A percentile compares a stretch with the other conserved stretches of the same genome.
These are phyloP conservation scores for Drosophila anceps DNA, from an alignment of 2,888 invertebrate species.

Conservation along the genomic window DNA sequence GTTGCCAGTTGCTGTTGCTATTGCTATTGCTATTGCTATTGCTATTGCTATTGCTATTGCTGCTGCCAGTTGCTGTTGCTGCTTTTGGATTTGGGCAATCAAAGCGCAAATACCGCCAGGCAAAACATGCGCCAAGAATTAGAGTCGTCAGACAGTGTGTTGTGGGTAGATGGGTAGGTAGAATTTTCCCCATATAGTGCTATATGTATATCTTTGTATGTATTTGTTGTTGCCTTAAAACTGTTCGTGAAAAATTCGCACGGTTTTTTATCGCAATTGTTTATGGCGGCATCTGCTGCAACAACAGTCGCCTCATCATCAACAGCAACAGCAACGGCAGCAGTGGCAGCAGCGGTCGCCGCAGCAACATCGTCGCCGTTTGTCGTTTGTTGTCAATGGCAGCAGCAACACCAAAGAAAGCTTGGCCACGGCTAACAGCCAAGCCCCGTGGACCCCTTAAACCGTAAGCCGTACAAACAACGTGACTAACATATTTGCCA, in stretches of 20 bases:
- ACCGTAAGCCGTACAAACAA: conserved; percentile 51
- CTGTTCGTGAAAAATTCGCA: conserved; percentile 80
- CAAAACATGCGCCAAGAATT: conserved; percentile 72
- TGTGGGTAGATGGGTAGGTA: conserved; percentile 32
- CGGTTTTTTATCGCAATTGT: conserved; percentile 81
- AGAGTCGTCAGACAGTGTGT: conserved; percentile 47
- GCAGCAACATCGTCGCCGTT: conserved; percentile 45
- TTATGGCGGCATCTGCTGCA: conserved; percentile 79
- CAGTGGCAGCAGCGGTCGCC: conserved; percentile 26
- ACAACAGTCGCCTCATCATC: conserved; percentile 45
- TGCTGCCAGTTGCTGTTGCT: conserved; percentile 29
- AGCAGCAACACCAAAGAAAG: conserved; percentile 69
- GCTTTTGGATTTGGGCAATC: conserved; percentile 72
- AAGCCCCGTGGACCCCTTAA: conserved; percentile 28
- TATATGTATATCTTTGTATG: neutral
- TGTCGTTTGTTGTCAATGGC: conserved; percentile 69
- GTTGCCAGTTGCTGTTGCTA: conserved; percentile 18
- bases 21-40: conserved; percentile 20
- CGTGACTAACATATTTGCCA: conserved; percentile 81
- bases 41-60: conserved; percentile 31
- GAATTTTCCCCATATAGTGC: conserved; percentile 46
- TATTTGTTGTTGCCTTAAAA: conserved; percentile 42
- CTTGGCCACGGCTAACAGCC: conserved; percentile 46
- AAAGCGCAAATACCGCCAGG: conserved; percentile 76
- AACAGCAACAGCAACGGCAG: conserved; percentile 16